A percentile compares a stretch with the other conserved stretches of the same genome.
Evolutionary conservation across 92 coral and sea anemone species (phyloP).

Genomic region (Palythoa caribaeorum): DNA sequence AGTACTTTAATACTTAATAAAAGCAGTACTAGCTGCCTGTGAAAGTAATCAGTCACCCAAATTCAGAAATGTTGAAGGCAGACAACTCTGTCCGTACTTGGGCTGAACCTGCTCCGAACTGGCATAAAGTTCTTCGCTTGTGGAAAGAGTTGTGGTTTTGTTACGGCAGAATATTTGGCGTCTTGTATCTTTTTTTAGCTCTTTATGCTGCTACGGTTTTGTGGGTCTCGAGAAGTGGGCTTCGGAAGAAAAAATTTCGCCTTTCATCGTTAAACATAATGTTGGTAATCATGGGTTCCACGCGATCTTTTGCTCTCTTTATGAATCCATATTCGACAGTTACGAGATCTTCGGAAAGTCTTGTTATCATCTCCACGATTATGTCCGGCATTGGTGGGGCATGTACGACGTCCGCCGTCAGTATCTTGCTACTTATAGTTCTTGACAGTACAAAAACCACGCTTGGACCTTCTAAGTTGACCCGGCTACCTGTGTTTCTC

Average conservation of each 20-base stretch:
- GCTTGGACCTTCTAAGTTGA: constrained; percentile 61
- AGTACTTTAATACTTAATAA: not conserved
- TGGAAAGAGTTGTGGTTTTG: constrained; percentile 32
- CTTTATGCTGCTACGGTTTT: constrained; percentile 17
- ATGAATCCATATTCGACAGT: constrained; percentile 72
- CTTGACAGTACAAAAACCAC: constrained; percentile 74
- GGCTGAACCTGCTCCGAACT: constrained; percentile 41
- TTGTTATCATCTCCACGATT: constrained; percentile 48
- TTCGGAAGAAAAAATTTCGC: constrained; percentile 36
- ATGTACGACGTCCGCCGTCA: constrained; percentile 76
- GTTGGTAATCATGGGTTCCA: constrained; percentile 61
- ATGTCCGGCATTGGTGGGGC: constrained; percentile 73
- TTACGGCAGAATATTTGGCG: constrained; percentile 17
- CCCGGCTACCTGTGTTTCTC: constrained; percentile 53
- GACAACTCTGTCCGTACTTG: not conserved
- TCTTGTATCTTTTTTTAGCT: constrained; percentile 1
- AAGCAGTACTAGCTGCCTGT: not conserved
- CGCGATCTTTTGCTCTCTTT: constrained; percentile 56
- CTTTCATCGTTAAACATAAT: constrained; percentile 61
- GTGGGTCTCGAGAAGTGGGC: constrained; percentile 40
- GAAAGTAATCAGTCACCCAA: not conserved
- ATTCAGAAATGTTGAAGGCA: not conserved
- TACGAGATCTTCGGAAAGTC: constrained; percentile 26
- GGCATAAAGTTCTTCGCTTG: not conserved
- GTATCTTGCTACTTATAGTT: constrained; percentile 68